phyloP scores from a whole-genome alignment of 1,140 invertebrate genomes.

The Zophobas atratus region DNA sequence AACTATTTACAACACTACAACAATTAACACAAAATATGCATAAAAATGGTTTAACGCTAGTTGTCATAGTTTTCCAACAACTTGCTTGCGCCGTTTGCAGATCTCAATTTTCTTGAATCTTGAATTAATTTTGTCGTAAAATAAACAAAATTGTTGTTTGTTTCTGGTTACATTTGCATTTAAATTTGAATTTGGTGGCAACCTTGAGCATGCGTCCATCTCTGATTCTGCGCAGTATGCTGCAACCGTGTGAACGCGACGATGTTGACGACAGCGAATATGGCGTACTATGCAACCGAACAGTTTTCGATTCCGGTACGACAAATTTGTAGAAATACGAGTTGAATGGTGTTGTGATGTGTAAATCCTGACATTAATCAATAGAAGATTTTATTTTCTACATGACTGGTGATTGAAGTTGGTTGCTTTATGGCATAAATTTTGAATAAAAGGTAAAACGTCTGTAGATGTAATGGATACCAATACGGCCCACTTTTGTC shows the following conservation, averaged over 20 bases:
- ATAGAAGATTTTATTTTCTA: constrained; percentile 12
- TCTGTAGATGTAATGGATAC: constrained; percentile 55
- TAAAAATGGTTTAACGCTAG: too few species aligned
- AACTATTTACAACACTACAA: too few species aligned
- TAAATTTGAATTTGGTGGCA: constrained; percentile 33
- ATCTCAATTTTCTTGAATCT: too few species aligned
- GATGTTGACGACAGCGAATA: constrained; percentile 40
- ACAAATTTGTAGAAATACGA: constrained; percentile 40
- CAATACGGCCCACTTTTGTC: constrained; percentile 64
- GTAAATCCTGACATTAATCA: not conserved
- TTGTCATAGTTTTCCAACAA: too few species aligned
- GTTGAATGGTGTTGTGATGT: constrained; percentile 35
- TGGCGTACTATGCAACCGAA: constrained; percentile 45
- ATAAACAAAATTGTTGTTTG: not conserved
- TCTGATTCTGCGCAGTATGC: constrained; percentile 12
- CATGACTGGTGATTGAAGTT: not conserved
- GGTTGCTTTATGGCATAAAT: constrained; percentile 48
- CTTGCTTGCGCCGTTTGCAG: too few species aligned
- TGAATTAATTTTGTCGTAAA: not conserved
- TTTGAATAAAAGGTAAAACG: constrained; percentile 53
- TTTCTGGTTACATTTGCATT: not conserved
- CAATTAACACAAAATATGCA: too few species aligned
- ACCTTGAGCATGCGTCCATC: not conserved
- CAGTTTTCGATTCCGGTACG: constrained; percentile 18
- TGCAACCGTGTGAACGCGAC: constrained; percentile 10